A percentile compares a stretch with the other conserved stretches of the same genome.
Conservation (phyloP, 2,113 vertebrate genomes). For the Coracopsis vasa region DNA sequence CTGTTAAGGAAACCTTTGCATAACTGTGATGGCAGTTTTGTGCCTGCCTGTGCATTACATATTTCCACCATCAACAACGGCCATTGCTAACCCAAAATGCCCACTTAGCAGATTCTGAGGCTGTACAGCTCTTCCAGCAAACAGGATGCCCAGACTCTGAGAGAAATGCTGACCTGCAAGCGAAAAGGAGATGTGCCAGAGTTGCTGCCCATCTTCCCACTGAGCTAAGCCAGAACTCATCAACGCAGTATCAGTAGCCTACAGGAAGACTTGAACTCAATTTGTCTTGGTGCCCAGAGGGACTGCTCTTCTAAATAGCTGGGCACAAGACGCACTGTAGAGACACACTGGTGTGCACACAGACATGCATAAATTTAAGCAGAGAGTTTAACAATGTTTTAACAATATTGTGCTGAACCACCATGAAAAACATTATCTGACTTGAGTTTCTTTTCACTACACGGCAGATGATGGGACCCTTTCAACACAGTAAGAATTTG, state of each 20-base stretch:
- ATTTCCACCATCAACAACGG: not conserved
- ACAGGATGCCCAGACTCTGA: not conserved
- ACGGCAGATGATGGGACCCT: not conserved
- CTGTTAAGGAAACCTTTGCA: no score
- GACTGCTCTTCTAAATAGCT: not conserved
- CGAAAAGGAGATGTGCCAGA: not conserved
- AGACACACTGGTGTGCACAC: not conserved
- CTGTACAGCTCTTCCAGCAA: not conserved
- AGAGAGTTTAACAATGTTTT: not conserved
- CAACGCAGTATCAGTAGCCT: fast-evolving
- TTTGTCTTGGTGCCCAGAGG: not conserved
- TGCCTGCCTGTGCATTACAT: no score
- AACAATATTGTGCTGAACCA: not conserved
- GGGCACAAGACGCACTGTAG: not conserved
- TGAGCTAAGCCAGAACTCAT: not conserved
- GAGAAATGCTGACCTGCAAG: not conserved
- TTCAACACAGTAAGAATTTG: not conserved
- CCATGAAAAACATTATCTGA: not conserved
- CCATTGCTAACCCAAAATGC: not conserved
- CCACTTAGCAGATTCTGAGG: not conserved
- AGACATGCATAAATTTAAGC: not conserved
- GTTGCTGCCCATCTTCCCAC: not conserved
- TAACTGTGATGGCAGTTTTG: no score
- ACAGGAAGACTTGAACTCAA: not conserved
- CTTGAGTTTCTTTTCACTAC: not conserved